phyloP scores from a whole-genome alignment of 2,113 vertebrate species.

The Hiodon tergisus region DNA sequence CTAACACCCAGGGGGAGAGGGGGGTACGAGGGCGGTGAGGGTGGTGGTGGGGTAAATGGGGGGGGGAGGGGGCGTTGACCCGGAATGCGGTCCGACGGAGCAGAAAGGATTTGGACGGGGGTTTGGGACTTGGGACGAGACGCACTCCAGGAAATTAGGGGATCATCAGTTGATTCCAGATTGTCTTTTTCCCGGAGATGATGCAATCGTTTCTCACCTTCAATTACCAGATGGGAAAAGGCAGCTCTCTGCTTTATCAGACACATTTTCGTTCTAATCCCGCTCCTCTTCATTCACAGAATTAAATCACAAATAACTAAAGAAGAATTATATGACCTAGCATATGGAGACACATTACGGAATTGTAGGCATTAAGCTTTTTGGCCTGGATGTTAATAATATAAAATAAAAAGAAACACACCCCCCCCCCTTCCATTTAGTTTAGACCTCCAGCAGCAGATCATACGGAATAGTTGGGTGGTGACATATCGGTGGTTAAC shows the following conservation, averaged over 20 bases:
- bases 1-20: constrained; percentile 23
- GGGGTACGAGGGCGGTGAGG: constrained; percentile 7
- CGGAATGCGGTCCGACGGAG: neutral
- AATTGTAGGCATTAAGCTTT: neutral
- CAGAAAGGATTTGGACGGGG: constrained; percentile 37
- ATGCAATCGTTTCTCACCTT: constrained; percentile 72
- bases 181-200: constrained; percentile 59
- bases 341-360: constrained; percentile 12
- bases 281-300: constrained; percentile 14
- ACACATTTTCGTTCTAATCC: neutral
- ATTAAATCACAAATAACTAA: constrained; percentile 1
- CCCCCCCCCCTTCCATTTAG: too few relatives aligned
- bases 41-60: constrained; percentile 19
- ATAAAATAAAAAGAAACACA: too few relatives aligned
- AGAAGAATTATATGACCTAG: constrained; percentile 6
- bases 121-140: constrained; percentile 44
- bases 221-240: constrained; percentile 67
- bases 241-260: constrained; percentile 18
- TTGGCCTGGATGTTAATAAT: neutral
- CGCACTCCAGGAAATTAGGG: constrained; percentile 69
- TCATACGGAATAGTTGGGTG: too few relatives aligned
- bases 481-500: too few relatives aligned
- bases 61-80: neutral
- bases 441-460: too few relatives aligned
- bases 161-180: constrained; percentile 63